Evolutionary conservation across 2,113 vertebrate species (phyloP), one percentile per base, ranked within the genome.

Genomic region (Hemiscyllium ocellatum): DNA sequence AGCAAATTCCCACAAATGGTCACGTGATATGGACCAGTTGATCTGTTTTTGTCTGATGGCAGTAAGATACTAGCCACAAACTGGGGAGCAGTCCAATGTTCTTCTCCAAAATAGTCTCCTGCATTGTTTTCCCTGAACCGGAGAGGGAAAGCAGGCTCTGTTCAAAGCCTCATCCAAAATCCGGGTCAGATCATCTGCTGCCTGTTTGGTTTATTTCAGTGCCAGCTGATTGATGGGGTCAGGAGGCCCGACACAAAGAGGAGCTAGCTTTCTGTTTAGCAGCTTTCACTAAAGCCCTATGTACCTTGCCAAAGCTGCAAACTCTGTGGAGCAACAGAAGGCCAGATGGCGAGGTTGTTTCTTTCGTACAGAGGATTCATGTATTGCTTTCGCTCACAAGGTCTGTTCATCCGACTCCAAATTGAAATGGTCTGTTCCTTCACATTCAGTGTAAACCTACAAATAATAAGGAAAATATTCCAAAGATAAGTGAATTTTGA

Each of bases 281-380:
- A 19, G 3, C 19, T 13, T 4, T 42, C n/a, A 19, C 13, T 47
- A 5, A 83, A 42, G 42, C 17, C 12, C 24, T 0, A 66, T 97
- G 97, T 94, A 99, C 98, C 98, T 97, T 97, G 98, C 98, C 98
- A 98, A 0, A 99, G 98, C 96, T 98, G 97, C 96, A 99, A 96
- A 96, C 98, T 98, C 97, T 98, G 98, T 37, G 98, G 98, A 96
- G 98, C 98, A 7, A 98, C 98, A 0, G 98, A 99, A 22, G 98
- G 98, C 98, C 98, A 99, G 96, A 98, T 98, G 56, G 98, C 98
- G 95, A 98, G 89, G 33, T 97, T 95, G 26, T 97, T 98, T 96
- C 52, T 96, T 0, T 97, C 96, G 80, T 98, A 98, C 33, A 99
- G 96, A 0, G 98, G 98, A 96, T 98, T 99, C 47, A 96, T 96